Base-by-base conservation (phyloP, 2,113 vertebrate species). In the Trogon surrucura region DNA sequence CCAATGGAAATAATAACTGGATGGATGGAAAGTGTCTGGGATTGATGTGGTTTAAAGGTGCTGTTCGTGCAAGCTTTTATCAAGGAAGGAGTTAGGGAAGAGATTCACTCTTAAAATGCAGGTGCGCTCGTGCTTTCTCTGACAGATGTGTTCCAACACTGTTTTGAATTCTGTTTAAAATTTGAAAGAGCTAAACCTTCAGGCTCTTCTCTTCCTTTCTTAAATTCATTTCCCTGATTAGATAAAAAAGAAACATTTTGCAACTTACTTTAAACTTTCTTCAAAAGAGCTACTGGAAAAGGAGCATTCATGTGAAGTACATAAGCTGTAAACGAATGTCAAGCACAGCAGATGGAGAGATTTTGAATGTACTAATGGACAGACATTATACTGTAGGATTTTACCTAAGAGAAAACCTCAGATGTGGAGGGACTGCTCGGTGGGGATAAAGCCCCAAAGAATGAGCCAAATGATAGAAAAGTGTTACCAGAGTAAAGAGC, bases 191-290 rank as follows among this genome's bases (percentile, higher is more conserved):
- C 96, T 94, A 92, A 96, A 97, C 98, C 98, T 98, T 93, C 97
- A 97, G 98, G 98, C 98, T 98, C 97, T 98, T 97, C 92, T 95
- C 85, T 97, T 96, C 88, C 96, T 97, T 98, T 96, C 96, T 97
- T 94, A 97, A 97, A 98, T 97, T 97, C 96, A 97, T 98, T 98
- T 98, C 95, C 97, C 97, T 53, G 97, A 98, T 98, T 98, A 98
- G 98, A 98, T 98, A 97, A 98, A 98, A 98, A 98, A 97, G 98
- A 98, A 98, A 97, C 91, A 98, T 97, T 98, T 98, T 98, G 95
- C 95, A 97, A 98, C 97, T 98, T 97, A 97, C 97, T 98, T 98
- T 97, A 97, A 98, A 98, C 97, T 98, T 98, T 97, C 98, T 98
- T 98, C 98, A 98, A 98, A 98, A 98, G 97, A 95, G 81, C 95